Evolutionary conservation across 2,888 invertebrate species (phyloP), one percentile per base, ranked within the genome.

Genomic region (Alentia gelatinosa): DNA sequence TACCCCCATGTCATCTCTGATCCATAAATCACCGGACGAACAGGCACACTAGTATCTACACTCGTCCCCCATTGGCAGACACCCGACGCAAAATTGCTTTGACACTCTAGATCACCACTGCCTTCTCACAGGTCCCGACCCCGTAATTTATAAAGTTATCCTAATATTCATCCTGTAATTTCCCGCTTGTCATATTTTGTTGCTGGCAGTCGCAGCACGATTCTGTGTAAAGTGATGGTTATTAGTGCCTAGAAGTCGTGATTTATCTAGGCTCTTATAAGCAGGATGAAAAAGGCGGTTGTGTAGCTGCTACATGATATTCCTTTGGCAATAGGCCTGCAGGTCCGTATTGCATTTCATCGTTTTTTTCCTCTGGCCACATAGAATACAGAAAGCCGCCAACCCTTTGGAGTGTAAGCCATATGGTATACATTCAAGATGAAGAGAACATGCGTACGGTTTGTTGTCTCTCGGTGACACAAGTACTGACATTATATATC

Each of bases 121-220:
- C 39, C 79, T 37, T 37, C 39, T 35, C 26, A 39, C 39, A 35
- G 12, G 12, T 39, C 79, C 37, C 39, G 79, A 79, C 12, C 79
- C 79, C 39, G 79, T 79, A 35, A 79, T 79, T 79, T 79, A 79
- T 79, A 37, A 79, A 79, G 79, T 79, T 79, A 79, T 39, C 79
- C 79, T 79, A 79, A 79, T 79, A 79, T 79, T 79, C 79, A 79
- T 19, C 79, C 79, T 79, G 79, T 79, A 79, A 79, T 79, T 79
- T 79, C 79, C 79, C 79, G 79, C 79, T 39, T 79, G 79, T 79
- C 79, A 79, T 79, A 79, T 79, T 79, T 39, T 79, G 79, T 79
- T 15, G 30, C 68, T 68, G 68, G 68, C 68, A 68, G 68, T 68
- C 68, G 30, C 68, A 68, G 68, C 26, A 30, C 12, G 68, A 68